These are phyloP conservation scores for Bradynema listronoti DNA, from an alignment of 1,140 invertebrate genomes.

Conservation along the genomic window DNA sequence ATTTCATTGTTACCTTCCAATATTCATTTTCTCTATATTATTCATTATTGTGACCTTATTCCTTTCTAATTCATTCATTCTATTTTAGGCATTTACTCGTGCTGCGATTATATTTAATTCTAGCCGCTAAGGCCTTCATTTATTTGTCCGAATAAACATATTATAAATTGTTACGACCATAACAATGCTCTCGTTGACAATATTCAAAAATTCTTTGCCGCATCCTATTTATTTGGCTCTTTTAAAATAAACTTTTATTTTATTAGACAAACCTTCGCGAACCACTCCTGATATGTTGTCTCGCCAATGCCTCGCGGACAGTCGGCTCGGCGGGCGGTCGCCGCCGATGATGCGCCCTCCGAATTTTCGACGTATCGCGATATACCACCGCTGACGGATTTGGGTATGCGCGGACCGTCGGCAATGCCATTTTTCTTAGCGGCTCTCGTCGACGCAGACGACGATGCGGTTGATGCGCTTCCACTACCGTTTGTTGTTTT, in stretches of 20 bases:
- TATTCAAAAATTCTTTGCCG: slow-evolving; percentile 1
- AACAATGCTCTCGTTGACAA: background rate
- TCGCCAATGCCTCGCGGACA: slow-evolving; percentile 51
- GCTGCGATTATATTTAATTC: background rate
- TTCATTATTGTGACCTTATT: background rate
- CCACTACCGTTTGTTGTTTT: slow-evolving; percentile 31
- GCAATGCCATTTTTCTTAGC: slow-evolving; percentile 28
- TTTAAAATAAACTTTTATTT: too few species aligned
- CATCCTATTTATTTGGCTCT: background rate
- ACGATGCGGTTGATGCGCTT: too few species aligned
- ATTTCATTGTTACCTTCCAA: background rate
- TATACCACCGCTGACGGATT: too few species aligned
- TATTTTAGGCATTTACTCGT: background rate
- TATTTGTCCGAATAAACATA: too few species aligned
- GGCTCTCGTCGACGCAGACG: slow-evolving; percentile 14
- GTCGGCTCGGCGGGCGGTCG: slow-evolving; percentile 14
- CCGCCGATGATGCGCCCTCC: background rate
- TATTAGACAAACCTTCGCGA: slow-evolving; percentile 40
- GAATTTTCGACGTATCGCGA: slow-evolving; percentile 13
- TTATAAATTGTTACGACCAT: too few species aligned
- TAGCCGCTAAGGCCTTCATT: background rate
- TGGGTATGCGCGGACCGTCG: too few species aligned
- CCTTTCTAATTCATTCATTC: background rate
- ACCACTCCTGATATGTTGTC: slow-evolving; percentile 54
- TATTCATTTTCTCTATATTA: background rate